Base-by-base conservation (phyloP, 1,140 invertebrate genomes). In the Calephelis nemesis region DNA sequence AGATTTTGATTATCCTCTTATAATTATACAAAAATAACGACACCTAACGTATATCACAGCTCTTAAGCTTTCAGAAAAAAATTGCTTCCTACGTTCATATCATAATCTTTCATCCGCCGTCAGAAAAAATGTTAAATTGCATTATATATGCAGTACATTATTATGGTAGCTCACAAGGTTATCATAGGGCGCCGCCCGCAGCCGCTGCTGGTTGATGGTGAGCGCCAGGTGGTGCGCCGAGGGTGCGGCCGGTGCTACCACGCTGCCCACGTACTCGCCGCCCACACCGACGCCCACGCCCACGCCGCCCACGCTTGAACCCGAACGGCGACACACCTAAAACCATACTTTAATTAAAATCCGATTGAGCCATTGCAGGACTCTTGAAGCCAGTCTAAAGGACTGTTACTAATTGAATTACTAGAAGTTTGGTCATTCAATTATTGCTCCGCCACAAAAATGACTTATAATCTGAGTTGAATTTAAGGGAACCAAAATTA, bases 191-290 rank as follows among this genome's bases (percentile, higher is more conserved):
- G 88, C 88, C 4, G 90, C 86, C 3, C 88, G 71, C 47, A 92
- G 74, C 13, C 91, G 68, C 79, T 91, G 90, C 82, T 92, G 90
- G 82, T 92, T 91, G 81, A 91, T 89, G 70, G 88, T 91, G 74
- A 92, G 85, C 49, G 91, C 90, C 7, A 92, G 85, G 66, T 92
- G 91, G 79, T 85, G 91, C 8, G 85, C 83, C 62, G 83, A 74
- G 66, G 82, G 84, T 58, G 88, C 85, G 15, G 85, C 83, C n/a
- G 82, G 80, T 10, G 83, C 82, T 50, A 87, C 84, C 68, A 87
- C 87, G 63, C 86, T 79, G 54, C 84, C 83, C 67, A 84, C 85
- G 72, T 85, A 83, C 67, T 85, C 87, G 45, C 79, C 79, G 60
- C 78, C 78, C 42, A 45, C 75, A 30, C 75, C 79, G 63, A 72